Base-by-base conservation (phyloP, 2,113 vertebrate species). In the Hemibagrus wyckioides region DNA sequence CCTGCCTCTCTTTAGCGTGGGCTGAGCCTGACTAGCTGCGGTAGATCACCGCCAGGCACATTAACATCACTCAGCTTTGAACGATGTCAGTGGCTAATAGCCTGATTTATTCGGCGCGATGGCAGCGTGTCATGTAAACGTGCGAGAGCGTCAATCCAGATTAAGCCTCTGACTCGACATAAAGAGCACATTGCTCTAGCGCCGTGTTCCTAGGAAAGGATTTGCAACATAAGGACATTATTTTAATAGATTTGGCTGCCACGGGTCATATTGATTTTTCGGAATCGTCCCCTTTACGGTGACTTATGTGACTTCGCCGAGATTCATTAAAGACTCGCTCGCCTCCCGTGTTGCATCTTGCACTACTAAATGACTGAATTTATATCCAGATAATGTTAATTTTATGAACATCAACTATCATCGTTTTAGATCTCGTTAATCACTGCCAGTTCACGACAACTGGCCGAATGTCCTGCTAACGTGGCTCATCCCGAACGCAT, bases 61-160 rank as follows among this genome's bases (percentile, higher is more conserved):
- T 57, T 30, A 87, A 50, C 73, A 83, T 65, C 9, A 14, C 65
- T 21, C 65, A 39, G 44, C 65, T 75, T 44, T 57, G 83, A 85
- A 61, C 28, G 52, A 83, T 90, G 92, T 92, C 90, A 67, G 14
- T 80, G 63, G 88, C 76, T 93, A 93, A 94, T 92, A 88, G 91
- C 44, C 82, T 88, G 86, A 94, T 92, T 92, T 90, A 93, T 93
- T 90, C 63, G 57, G 89, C 90, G 85, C 83, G 90, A 86, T 86
- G 91, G 89, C n/a, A 84, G 82, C 91, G 91, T 91, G 92, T 91
- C 92, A 88, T 92, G 91, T 91, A 92, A 93, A 94, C 88, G 87
- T 85, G 80, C 90, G 87, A 77, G 85, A 85, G 48, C 90, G 92
- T 92, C 92, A 90, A 89, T 83, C 87, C 48, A 87, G 91, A 91